Evolutionary conservation across 2,113 vertebrate species (phyloP), one percentile per base, ranked within the genome.

Genomic region (Galeopterus variegatus): DNA sequence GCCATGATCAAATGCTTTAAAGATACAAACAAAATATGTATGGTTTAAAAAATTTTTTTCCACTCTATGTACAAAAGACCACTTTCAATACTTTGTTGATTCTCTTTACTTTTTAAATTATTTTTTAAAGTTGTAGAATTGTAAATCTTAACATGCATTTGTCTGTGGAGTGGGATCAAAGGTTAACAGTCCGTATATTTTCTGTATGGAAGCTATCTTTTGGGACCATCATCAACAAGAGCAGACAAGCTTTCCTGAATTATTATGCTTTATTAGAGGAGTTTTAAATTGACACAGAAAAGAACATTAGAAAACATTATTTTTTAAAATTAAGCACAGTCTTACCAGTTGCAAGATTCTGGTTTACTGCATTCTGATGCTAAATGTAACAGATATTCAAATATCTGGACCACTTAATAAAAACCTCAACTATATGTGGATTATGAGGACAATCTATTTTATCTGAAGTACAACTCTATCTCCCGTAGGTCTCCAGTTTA

Each of bases 381-480:
- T 75, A 94, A 79, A 65, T 76, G 23, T 81, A 80, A 60, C 45
- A 94, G 10, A 21, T 69, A 33, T 48, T 86, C 90, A 97, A 90
- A 73, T 50, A 79, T 41, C 21, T 73, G 75, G 31, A 93, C 19
- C 12, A 56, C 79, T 70, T 91, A 82, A 92, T 31, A 91, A 85
- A 65, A 95, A 45, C 24, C 33, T 28, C 79, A 87, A 83, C 45
- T 86, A 85, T 58, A 70, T 64, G 26, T 80, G 50, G 5, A 67
- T 82, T 84, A 80, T 48, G n/a, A 88, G 65, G 75, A 95, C 96
- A 94, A 87, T 41, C 24, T 87, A 33, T 90, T 96, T 93, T 69
- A 88, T 28, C 77, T 73, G 92, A 82, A 23, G 28, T 54, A 92
- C 48, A 81, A 90, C 56, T 92, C 23, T 24, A 65, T 72, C 54